Conservation (phyloP, 2,888 invertebrate genomes). For the Leptarthrus brevirostris region DNA sequence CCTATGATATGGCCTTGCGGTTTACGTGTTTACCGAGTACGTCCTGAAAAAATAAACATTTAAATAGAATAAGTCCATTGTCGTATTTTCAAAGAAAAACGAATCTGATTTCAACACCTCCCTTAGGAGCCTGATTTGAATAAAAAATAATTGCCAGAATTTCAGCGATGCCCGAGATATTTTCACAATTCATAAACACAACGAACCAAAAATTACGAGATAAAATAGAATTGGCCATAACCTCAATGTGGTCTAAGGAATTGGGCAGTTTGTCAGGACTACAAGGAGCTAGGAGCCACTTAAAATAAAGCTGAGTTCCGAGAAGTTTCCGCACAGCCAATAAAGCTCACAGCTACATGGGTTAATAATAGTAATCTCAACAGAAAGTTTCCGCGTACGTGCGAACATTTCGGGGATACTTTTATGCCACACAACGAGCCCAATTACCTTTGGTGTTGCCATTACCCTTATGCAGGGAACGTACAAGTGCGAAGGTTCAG, state of each 20-base stretch:
- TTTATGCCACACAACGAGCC: constrained; percentile 46
- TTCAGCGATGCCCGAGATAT: too few species aligned
- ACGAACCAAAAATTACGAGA: constrained; percentile 37
- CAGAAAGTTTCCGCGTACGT: constrained; percentile 49
- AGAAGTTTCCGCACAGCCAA: constrained; percentile 31
- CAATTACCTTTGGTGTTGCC: constrained; percentile 47
- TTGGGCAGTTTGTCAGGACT: constrained; percentile 17
- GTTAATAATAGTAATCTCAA: constrained; percentile 49
- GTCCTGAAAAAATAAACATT: too few species aligned
- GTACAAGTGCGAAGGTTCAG: constrained; percentile 2
- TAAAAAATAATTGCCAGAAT: too few species aligned
- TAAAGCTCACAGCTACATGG: constrained; percentile 38
- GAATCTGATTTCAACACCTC: too few species aligned
- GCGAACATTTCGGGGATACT: constrained; percentile 45
- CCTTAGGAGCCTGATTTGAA: too few species aligned
- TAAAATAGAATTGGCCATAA: constrained; percentile 17
- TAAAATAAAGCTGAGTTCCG: constrained; percentile 35
- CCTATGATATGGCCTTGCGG: too few species aligned
- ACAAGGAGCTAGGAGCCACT: constrained; percentile 17
- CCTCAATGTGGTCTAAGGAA: constrained; percentile 5
- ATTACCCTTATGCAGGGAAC: constrained; percentile 10
- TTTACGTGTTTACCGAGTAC: too few species aligned
- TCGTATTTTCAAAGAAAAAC: too few species aligned
- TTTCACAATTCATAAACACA: constrained; percentile 15
- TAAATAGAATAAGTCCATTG: too few species aligned